Evolutionary conservation across 2,797 vertebrate species (phyloP), one percentile per base, ranked within the genome.

Genomic region (Glossophaga mutica): DNA sequence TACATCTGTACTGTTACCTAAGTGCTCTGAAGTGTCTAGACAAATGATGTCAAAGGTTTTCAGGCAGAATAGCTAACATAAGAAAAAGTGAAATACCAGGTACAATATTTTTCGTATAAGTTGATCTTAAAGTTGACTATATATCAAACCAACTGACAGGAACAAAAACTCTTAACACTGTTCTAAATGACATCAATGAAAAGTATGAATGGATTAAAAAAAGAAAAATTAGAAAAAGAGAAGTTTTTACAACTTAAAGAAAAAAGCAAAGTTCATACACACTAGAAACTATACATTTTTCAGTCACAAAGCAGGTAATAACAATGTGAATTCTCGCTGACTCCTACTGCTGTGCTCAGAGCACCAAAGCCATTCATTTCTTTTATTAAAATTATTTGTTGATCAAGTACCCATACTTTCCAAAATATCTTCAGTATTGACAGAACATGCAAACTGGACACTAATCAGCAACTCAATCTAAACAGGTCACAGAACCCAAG

Each of bases 361-460:
- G 24, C 71, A 77, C 59, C 62, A 37, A 37, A 71, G 70, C 10
- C 78, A 62, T 70, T 88, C 34, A 62, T 37, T 55, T 70, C 44
- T 83, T 50, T 88, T 81, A 70, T 57, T 83, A 84, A 42, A 92
- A 78, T 70, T 62, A 62, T 83, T 68, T 76, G 50, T 44, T 78
- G 29, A 83, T 42, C 57, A 84, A 95, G 37, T 78, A 89, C 44
- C 18, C 14, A 57, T 57, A 62, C 32, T 84, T 70, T 44, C 14
- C 32, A 92, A 95, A 84, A 46, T 52, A 71, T n/a, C 70, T 78
- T 84, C 52, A 92, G 44, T 55, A 85, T 16, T 92, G 71, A 77
- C 44, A 55, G 48, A 82, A 92, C 1, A 46, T 39, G 57, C 11
- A 57, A 90, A 73, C 3, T 46, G 32, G 32, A 68, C n/a, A 79